Evolutionary conservation across 2,888 invertebrate genomes (phyloP).

Genomic region (Erynnis tages): DNA sequence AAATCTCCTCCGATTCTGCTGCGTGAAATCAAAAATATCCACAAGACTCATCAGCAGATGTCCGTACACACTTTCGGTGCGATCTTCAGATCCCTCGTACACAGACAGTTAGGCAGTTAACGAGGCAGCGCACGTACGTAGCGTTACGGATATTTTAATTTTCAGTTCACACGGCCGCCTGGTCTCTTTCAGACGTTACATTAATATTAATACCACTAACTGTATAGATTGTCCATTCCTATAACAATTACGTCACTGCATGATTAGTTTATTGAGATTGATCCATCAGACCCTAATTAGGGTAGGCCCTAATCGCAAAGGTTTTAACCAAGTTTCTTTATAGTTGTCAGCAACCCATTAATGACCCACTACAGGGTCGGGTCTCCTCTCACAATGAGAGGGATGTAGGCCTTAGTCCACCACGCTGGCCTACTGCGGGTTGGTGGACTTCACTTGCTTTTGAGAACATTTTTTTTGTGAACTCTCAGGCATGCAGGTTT

Average conservation of each 20-base stretch:
- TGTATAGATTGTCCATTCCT: constrained; percentile 29
- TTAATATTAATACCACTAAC: constrained; percentile 64
- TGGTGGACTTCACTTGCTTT: too few species aligned
- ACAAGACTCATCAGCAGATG: neutral
- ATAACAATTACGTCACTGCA: constrained; percentile 32
- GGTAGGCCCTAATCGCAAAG: too few species aligned
- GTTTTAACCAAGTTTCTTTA: too few species aligned
- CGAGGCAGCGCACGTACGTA: constrained; percentile 54
- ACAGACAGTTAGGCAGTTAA: constrained; percentile 44
- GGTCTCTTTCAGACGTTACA: constrained; percentile 59
- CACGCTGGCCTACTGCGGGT: too few species aligned
- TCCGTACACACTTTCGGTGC: neutral
- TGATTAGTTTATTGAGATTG: neutral
- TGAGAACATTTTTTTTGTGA: too few species aligned
- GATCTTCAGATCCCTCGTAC: constrained; percentile 9
- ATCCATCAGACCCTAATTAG: neutral
- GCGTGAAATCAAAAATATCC: neutral
- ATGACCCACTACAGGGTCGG: too few species aligned
- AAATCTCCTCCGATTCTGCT: neutral
- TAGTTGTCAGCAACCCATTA: too few species aligned
- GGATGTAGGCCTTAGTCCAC: too few species aligned
- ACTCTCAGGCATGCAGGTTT: too few species aligned
- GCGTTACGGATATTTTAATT: constrained; percentile 73
- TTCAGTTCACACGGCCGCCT: constrained; percentile 72
- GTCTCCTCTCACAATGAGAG: too few species aligned